Conservation (phyloP, 2,113 vertebrate species). For the Phalacrocorax aristotelis region DNA sequence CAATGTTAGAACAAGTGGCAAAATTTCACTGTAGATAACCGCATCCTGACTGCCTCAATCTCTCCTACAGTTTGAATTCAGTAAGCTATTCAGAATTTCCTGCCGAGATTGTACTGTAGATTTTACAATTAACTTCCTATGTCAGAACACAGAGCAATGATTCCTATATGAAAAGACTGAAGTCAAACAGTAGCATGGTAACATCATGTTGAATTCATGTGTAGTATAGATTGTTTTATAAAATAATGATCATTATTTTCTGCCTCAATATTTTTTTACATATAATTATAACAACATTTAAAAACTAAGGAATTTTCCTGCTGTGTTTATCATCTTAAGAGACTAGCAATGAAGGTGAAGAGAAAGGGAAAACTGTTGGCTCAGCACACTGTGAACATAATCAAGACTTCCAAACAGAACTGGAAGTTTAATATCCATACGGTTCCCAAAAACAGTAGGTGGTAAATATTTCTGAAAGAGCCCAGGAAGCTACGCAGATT, state of each 20-base stretch:
- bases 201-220: constrained; percentile 1
- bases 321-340: background rate
- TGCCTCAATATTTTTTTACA: background rate
- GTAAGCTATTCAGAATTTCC: background rate
- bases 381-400: background rate
- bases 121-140: background rate
- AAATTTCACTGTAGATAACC: background rate
- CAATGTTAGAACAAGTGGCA: background rate
- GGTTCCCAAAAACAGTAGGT: background rate
- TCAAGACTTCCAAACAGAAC: background rate
- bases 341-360: background rate
- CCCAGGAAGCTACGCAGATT: constrained; percentile 9
- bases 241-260: background rate
- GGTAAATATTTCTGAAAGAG: constrained; percentile 4
- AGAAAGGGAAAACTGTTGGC: background rate
- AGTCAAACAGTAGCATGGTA: background rate
- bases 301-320: background rate
- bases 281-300: background rate
- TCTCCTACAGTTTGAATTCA: background rate
- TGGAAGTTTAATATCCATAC: background rate
- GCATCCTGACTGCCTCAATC: background rate
- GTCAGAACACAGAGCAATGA: background rate
- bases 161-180: background rate
- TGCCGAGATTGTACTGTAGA: background rate
- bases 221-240: background rate